phyloP scores from a whole-genome alignment of 2,888 invertebrate genomes.

The Andrena trimmerana region DNA sequence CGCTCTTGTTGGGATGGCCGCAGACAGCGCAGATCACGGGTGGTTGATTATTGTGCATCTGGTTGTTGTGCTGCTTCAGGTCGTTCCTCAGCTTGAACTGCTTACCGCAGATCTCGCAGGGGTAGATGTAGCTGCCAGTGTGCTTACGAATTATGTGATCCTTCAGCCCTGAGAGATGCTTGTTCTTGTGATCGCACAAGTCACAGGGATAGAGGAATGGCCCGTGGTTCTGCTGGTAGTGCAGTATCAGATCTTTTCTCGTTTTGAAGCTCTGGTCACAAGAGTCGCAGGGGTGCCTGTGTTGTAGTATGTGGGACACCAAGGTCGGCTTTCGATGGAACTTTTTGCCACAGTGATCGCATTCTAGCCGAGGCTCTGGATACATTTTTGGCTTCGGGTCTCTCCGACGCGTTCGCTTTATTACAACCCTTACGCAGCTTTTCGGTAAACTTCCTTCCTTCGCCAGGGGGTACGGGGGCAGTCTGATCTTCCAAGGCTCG shows the following conservation, averaged over 20 bases:
- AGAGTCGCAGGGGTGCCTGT: constrained; percentile 50
- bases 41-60: constrained; percentile 55
- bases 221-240: constrained; percentile 48
- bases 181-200: constrained; percentile 63
- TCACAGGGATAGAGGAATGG: constrained; percentile 56
- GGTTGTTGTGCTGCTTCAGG: constrained; percentile 56
- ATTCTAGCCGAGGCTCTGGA: constrained; percentile 25
- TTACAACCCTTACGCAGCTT: background rate
- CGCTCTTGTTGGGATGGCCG: constrained; percentile 72
- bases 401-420: background rate
- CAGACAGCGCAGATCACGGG: constrained; percentile 74
- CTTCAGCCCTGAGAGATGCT: constrained; percentile 52
- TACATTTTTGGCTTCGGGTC: background rate
- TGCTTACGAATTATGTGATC: constrained; percentile 61
- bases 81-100: constrained; percentile 63
- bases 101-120: constrained; percentile 52
- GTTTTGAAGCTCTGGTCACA: constrained; percentile 60
- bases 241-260: constrained; percentile 62
- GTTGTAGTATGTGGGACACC: constrained; percentile 49
- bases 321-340: constrained; percentile 38
- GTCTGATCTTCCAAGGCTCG: constrained; percentile 17
- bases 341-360: constrained; percentile 47
- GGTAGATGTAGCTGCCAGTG: constrained; percentile 45
- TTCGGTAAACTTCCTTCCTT: background rate
- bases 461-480: background rate